These are phyloP conservation scores for Sinotaia quadrata DNA, from an alignment of 2,888 invertebrate species.

Conservation along the genomic window DNA sequence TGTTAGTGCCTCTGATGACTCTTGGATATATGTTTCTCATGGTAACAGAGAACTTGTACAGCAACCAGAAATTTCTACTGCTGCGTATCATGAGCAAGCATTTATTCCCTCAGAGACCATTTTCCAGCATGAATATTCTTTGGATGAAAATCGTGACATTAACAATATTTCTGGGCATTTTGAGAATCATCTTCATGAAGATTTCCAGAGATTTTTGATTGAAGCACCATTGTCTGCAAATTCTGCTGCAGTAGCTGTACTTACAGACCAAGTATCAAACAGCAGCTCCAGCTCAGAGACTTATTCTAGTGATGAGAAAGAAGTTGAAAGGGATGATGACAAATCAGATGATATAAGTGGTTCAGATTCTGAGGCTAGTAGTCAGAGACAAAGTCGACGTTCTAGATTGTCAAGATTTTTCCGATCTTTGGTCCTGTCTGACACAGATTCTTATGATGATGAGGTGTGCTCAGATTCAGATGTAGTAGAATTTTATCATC, in stretches of 20 bases:
- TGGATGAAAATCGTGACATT: too few species aligned
- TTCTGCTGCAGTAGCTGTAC: too few species aligned
- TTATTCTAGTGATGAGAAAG: slow-evolving; percentile 17
- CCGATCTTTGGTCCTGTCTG: slow-evolving; percentile 17
- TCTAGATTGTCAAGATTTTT: slow-evolving; percentile 21
- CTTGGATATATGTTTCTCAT: slow-evolving; percentile 16
- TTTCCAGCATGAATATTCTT: too few species aligned
- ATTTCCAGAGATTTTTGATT: neutral
- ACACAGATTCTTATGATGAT: slow-evolving; percentile 17
- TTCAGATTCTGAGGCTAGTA: slow-evolving; percentile 15
- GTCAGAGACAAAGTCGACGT: slow-evolving; percentile 14
- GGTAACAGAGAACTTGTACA: too few species aligned
- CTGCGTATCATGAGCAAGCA: too few species aligned
- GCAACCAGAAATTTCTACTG: too few species aligned
- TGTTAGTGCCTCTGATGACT: slow-evolving; percentile 18
- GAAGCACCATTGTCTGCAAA: too few species aligned
- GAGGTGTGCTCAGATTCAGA: neutral
- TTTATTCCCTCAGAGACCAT: too few species aligned
- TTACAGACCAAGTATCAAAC: too few species aligned
- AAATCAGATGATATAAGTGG: slow-evolving; percentile 3
- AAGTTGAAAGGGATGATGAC: slow-evolving; percentile 13
- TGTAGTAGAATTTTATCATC: neutral
- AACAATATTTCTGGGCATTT: neutral
- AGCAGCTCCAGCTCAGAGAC: slow-evolving; percentile 15
- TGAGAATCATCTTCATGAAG: neutral